Evolutionary conservation across 2,113 vertebrate genomes (phyloP), one percentile per base, ranked within the genome.

Genomic region (Cyanoramphus novaezelandiae): DNA sequence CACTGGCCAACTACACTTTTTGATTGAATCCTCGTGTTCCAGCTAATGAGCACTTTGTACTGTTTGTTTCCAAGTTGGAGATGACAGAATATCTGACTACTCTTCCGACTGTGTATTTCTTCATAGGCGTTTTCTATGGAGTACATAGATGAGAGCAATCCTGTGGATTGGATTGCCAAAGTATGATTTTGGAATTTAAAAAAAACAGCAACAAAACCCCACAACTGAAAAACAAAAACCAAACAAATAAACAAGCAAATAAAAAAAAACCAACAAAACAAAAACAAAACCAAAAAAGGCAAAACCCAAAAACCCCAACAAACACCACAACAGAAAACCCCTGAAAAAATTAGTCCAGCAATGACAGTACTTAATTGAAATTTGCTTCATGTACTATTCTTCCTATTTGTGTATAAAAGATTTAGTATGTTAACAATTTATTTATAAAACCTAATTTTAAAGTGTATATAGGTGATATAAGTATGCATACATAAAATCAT

Each of bases 21-120:
- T 96, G 95, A 96, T 96, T 96, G 71, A 94, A 97, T 90, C 92
- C 90, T 92, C 0, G 23, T 96, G 94, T 95, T 95, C 27, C 64
- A 75, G 4, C n/a, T 92, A 88, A 85, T 62, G 10, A 96, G 11
- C 3, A 41, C 15, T 82, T 81, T 17, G 90, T 95, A 90, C 85
- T 71, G 46, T 60, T 70, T 96, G 87, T 93, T 97, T 92, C 68
- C 47, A 64, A 88, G 60, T 70, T 21, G 43, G 43, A 92, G 13
- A 13, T 81, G 79, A 71, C 71, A 86, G 79, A 95, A 94, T 67
- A 78, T 69, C 37, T 75, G 46, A 64, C 29, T 71, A 31, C 3
- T 17, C 11, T 78, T 89, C 65, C 35, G 18, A 59, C 53, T 64
- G 69, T 59, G 4, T 57, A 17, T 53, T 59, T 89, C 6, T 72